Evolutionary conservation across 2,797 vertebrate species (phyloP).

Genomic region (Catamblyrhynchus diadema): DNA sequence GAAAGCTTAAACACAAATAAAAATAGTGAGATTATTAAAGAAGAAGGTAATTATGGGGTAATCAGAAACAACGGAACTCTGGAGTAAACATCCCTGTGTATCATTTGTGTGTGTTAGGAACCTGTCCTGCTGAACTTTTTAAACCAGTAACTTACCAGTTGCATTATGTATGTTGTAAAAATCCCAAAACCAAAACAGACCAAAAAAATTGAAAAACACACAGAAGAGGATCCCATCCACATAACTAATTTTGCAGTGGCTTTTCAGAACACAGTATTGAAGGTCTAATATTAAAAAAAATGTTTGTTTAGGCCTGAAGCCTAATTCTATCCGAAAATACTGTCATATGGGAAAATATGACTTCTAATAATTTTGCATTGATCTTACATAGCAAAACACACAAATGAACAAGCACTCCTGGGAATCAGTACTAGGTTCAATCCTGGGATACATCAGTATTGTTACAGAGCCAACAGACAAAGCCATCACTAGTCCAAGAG

Average conservation of each 20-base stretch:
- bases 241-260: neutral
- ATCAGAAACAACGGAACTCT: neutral
- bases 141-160: neutral
- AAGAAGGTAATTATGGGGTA: neutral
- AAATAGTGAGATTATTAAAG: neutral
- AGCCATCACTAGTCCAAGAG: constrained; percentile 1
- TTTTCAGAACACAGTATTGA: neutral
- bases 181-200: neutral
- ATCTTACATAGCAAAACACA: neutral
- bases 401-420: neutral
- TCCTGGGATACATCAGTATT: neutral
- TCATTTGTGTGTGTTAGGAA: neutral
- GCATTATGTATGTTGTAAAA: neutral
- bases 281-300: neutral
- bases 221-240: neutral
- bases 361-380: neutral
- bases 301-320: neutral
- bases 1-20: neutral
- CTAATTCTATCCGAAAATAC: neutral
- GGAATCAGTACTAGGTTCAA: neutral
- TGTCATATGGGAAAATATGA: neutral
- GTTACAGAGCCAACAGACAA: constrained; percentile 23
- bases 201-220: neutral
- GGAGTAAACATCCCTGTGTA: neutral
- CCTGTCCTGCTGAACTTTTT: neutral